Conservation (phyloP, 2,888 invertebrate species). For the Dicycla oo region DNA sequence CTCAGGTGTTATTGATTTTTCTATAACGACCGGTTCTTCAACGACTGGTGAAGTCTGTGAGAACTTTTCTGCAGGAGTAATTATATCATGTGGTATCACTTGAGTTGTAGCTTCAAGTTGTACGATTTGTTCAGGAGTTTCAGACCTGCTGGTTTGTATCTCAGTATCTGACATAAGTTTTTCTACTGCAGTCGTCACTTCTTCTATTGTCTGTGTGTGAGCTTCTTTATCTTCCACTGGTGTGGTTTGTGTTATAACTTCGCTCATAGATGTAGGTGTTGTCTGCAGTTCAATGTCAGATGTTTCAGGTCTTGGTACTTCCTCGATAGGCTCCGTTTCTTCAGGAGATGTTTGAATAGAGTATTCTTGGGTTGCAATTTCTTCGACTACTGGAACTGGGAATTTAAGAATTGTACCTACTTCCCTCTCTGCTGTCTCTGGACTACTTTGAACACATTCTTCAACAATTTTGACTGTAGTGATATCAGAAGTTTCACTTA, state of each 20-base stretch:
- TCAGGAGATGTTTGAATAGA: slow-evolving; percentile 91
- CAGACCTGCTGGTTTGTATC: slow-evolving; percentile 84
- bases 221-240: slow-evolving; percentile 85
- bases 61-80: slow-evolving; percentile 83
- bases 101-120: slow-evolving; percentile 90
- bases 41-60: slow-evolving; percentile 86
- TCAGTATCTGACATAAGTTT: slow-evolving; percentile 82
- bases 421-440: slow-evolving; percentile 83
- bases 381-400: slow-evolving; percentile 91
- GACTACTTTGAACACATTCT: slow-evolving; percentile 90
- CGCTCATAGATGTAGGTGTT: slow-evolving; percentile 86
- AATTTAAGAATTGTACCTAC: slow-evolving; percentile 89
- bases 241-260: slow-evolving; percentile 91
- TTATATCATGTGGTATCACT: slow-evolving; percentile 85
- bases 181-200: slow-evolving; percentile 78
- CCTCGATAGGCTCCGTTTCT: slow-evolving; percentile 79
- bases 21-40: slow-evolving; percentile 68
- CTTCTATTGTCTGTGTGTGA: slow-evolving; percentile 84
- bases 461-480: slow-evolving; percentile 92
- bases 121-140: slow-evolving; percentile 78
- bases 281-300: slow-evolving; percentile 88
- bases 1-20: slow-evolving; percentile 76
- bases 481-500: slow-evolving; percentile 90
- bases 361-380: slow-evolving; percentile 90
- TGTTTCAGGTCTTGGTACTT: slow-evolving; percentile 76